Evolutionary conservation across 1,140 invertebrate species (phyloP), one percentile per base, ranked within the genome.

Genomic region (Aricia agestis): DNA sequence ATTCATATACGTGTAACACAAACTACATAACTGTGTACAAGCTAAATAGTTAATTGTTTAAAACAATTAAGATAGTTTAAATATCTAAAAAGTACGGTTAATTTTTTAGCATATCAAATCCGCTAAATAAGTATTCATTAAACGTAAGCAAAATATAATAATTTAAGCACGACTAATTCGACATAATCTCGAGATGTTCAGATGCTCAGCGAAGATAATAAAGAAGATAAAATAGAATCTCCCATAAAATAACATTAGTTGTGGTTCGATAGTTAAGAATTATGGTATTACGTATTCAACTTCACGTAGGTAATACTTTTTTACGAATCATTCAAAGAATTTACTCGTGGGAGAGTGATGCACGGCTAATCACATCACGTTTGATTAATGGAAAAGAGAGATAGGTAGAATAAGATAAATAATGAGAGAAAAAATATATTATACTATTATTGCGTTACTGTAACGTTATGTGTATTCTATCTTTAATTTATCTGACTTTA

Each of bases 321-420:
- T 72, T 70, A 72, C 63, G 18, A 68, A 63, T 75, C 66, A 72
- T 52, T 69, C 41, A 70, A 70, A 32, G 68, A 72, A 69, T 72
- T 68, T 70, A 69, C 45, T 41, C 81, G 82, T 85, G 82, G 81
- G 82, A 83, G 76, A 78, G 76, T 73, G 72, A 78, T 78, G 75
- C 61, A 70, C 70, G 32, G 58, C 63, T 65, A 70, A 70, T 70
- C 59, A 70, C 25, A 42, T 32, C 70, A n/a, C 71, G 78, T 78
- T 80, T 80, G 82, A 86, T 84, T 79, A 84, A 86, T 84, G 79
- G 78, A 80, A 82, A 72, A 67, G 70, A 69, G 31, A 70, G 58
- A 70, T 63, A 70, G 58, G 65, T 63, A 36, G 59, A 58, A 70
- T 70, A 58, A 63, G 58, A 70, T 58, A n/a, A 70, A 36, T 17